Evolutionary conservation across 2,113 vertebrate species (phyloP).

Genomic region (Cephalopholis sonnerati): DNA sequence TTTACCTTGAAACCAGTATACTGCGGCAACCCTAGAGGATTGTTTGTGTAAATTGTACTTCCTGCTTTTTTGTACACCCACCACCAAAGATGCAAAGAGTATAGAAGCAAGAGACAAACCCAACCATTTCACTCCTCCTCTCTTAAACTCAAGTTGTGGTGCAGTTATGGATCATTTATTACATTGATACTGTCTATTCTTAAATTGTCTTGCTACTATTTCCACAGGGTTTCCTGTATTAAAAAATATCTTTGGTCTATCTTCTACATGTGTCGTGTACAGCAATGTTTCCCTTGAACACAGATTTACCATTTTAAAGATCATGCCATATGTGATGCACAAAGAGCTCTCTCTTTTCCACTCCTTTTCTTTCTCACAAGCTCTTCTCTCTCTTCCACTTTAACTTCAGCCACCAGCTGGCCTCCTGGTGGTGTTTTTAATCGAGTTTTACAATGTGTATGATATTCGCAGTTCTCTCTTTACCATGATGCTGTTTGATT

Average conservation of each 20-base stretch:
- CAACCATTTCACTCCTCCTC: too few relatives aligned
- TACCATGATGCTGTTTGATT: background rate
- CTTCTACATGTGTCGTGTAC: background rate
- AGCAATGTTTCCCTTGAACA: background rate
- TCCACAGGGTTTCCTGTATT: background rate
- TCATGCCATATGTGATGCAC: too few relatives aligned
- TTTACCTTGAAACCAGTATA: too few relatives aligned
- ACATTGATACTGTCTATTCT: background rate
- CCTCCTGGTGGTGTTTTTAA: conserved; percentile 32
- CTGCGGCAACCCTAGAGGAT: too few relatives aligned
- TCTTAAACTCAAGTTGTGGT: too few relatives aligned
- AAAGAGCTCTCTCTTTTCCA: background rate
- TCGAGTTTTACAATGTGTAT: conserved; percentile 28
- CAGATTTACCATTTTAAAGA: background rate
- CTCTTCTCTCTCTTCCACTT: background rate
- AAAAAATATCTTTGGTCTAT: background rate
- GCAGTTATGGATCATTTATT: background rate
- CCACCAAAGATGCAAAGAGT: too few relatives aligned
- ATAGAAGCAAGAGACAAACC: too few relatives aligned
- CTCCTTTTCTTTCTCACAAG: background rate
- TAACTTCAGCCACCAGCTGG: background rate
- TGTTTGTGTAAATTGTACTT: too few relatives aligned
- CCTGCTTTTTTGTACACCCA: too few relatives aligned
- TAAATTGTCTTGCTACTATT: background rate
- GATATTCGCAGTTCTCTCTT: conserved; percentile 9